Base-by-base conservation (phyloP, 53 echinoderm and acorn worm genomes). In the Paracentrotus lividus region DNA sequence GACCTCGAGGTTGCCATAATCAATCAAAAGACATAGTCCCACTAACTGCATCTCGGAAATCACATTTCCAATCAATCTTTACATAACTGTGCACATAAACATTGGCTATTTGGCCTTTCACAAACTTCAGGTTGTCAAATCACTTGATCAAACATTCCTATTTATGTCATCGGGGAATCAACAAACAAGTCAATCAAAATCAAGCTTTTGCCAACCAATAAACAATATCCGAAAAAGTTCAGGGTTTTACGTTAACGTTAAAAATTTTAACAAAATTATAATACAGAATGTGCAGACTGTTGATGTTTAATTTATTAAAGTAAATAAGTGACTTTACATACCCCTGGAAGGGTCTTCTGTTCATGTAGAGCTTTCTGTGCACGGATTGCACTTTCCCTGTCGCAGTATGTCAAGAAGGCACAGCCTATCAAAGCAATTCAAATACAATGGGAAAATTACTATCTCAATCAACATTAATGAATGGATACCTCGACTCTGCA, bases 361-460 rank as follows among this genome's bases (percentile, higher is more conserved):
- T 97, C 98, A 55, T 98, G 98, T 4, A 98, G 98, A 59, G 96
- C 97, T 53, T 94, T 96, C 88, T 98, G 98, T n/a, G 98, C 98
- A 55, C 97, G 95, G 85, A 97, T 94, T 36, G 98, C 98, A 93
- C 98, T 98, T 93, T 98, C 97, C 77, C 98, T 93, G 94, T 98
- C 97, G 94, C 98, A 98, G 88, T 98, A 98, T 43, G 98, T 98
- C 93, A 98, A 88, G 91, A 98, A 98, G 96, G 98, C 98, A 95
- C 98, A 98, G 67, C 98, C 98, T 98, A 75, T 4, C 55, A 87
- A 94, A 55, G 26, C 13, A 86, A 34, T 26, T 14, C 3, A 33
- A 4, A 72, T 5, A 72, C 36, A 36, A 72, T 72, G 16, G 7
- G 38, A 4, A 14, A 72, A 20, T 38, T 15, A 57, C 0, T 20